A percentile compares a stretch with the other conserved stretches of the same genome.
Evolutionary conservation across 1,140 invertebrate species (phyloP).

Genomic region (Meteorus sp.): DNA sequence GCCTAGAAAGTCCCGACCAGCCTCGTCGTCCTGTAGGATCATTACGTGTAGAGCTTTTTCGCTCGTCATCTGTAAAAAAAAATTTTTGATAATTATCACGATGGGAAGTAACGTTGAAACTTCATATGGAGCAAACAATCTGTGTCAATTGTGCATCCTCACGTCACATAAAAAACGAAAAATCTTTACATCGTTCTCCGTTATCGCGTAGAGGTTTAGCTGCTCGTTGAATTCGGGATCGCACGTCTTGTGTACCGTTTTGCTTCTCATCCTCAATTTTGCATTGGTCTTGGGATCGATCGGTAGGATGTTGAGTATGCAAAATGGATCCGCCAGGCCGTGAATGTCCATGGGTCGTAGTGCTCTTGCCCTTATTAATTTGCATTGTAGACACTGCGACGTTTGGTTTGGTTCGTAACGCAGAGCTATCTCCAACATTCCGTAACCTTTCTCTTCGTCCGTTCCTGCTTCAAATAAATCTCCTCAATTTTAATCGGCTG

Average conservation of each 20-base stretch:
- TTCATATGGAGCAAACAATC: no score
- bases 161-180: conserved; percentile 66
- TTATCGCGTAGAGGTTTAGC: conserved; percentile 86
- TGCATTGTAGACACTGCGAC: conserved; percentile 77
- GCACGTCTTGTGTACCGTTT: conserved; percentile 88
- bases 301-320: conserved; percentile 83
- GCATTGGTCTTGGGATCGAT: conserved; percentile 62
- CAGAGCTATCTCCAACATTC: conserved; percentile 75
- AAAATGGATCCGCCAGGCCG: conserved; percentile 89
- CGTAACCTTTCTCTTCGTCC: conserved; percentile 42
- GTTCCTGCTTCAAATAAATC: conserved; percentile 4
- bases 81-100: no score
- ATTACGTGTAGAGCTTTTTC: conserved; percentile 37
- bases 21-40: conserved; percentile 41
- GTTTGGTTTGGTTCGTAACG: conserved; percentile 78
- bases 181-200: conserved; percentile 70
- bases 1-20: conserved; percentile 73
- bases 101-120: no score
- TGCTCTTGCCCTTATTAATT: conserved; percentile 72
- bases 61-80: conserved; percentile 29
- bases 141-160: no score
- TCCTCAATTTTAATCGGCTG: not conserved
- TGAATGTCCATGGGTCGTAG: conserved; percentile 87
- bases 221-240: conserved; percentile 95
- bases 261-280: conserved; percentile 72